phyloP scores from a whole-genome alignment of 2,797 vertebrate genomes.

The Geotrypetes seraphini region DNA sequence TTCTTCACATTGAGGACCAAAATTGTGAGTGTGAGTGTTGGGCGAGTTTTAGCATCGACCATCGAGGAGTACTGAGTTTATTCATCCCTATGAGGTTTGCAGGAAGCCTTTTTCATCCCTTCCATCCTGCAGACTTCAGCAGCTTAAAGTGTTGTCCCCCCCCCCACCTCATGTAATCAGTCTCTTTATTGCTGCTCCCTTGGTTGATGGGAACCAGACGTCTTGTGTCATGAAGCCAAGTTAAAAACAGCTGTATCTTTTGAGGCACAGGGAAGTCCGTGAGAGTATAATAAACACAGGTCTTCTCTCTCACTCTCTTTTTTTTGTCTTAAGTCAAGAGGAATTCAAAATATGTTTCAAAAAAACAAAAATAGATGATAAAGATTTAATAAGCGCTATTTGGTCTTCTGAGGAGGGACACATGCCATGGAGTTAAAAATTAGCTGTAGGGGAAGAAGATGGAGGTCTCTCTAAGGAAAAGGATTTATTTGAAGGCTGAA shows the following conservation, averaged over 20 bases:
- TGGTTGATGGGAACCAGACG: neutral
- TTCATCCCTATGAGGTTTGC: too few relatives aligned
- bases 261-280: neutral
- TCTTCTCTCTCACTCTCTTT: neutral
- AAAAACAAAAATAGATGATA: slow-evolving; percentile 8
- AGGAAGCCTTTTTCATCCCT: too few relatives aligned
- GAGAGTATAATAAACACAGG: neutral
- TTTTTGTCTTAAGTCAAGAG: too few relatives aligned
- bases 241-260: neutral
- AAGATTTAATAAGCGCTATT: slow-evolving; percentile 1
- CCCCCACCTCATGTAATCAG: neutral
- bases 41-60: too few relatives aligned
- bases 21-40: too few relatives aligned
- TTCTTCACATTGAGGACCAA: too few relatives aligned
- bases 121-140: too few relatives aligned
- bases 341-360: too few relatives aligned
- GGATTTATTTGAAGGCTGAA: too few relatives aligned
- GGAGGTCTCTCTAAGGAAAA: too few relatives aligned
- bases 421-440: neutral
- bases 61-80: too few relatives aligned
- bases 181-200: neutral
- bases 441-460: too few relatives aligned
- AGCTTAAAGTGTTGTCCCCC: neutral
- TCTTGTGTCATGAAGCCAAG: neutral
- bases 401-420: neutral